Evolutionary conservation across 2,797 vertebrate genomes (phyloP), one percentile per base, ranked within the genome.

Genomic region (Crenichthys baileyi): DNA sequence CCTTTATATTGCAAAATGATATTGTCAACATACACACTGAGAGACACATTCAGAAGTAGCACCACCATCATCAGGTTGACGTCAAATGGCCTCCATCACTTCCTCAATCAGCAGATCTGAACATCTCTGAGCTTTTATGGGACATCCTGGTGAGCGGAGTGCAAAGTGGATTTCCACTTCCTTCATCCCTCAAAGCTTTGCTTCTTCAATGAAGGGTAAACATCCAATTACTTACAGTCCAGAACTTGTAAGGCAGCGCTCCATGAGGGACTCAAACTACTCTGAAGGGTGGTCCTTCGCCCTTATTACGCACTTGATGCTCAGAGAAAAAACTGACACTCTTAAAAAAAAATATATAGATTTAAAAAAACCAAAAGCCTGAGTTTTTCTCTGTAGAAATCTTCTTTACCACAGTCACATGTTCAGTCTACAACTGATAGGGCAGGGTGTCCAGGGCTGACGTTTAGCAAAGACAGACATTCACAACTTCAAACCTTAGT

Each of bases 151-250:
- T 90, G 90, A 79, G 88, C 75, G 73, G 77, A 87, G 79, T 79
- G 85, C 24, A 76, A 74, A 85, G 88, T 92, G 88, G 88, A 91
- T 93, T 92, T 88, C 80, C 80, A 90, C 85, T 71, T 84, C 89
- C 89, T 91, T 91, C 91, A 91, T 91, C 86, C 84, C 90, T 91
- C 89, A 89, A 90, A 93, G 92, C 89, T 85, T 88, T 90, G 72
- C 85, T 82, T 88, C 89, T 91, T 92, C 91, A 86, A 76, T 87
- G 83, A 87, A 87, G 90, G 84, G 88, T 91, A 93, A 93, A 92
- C 89, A 94, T 90, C 90, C 90, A 90, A 91, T 92, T 93, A 93
- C 91, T 90, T 88, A 88, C 88, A 90, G 90, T 87, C 79, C 88
- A 91, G 76, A 85, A 89, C 84, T 89, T 90, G 86, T 83, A 79